Base-by-base conservation (phyloP, 64 coral and sea anemone species). In the Montipora capricornis region DNA sequence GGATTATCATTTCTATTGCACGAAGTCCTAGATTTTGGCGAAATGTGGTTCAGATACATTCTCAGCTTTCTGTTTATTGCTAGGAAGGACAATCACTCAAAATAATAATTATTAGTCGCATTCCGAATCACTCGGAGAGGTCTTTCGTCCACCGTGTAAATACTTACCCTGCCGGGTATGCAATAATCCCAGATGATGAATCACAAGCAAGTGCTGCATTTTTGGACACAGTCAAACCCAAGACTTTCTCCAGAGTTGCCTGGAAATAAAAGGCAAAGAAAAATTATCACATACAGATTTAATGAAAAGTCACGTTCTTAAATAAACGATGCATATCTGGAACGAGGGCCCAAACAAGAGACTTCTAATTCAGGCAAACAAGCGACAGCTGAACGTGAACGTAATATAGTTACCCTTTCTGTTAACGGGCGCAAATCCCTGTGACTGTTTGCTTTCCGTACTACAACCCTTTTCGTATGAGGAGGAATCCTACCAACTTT, bases 151-250 rank as follows among this genome's bases (percentile, higher is more conserved):
- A 3, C 6, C 20, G 68, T 0, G 15, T 16, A 24, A 5, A n/a
- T 55, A 88, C 98, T 92, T 92, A 99, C 98, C 98, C 98, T 5
- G 98, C 98, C 3, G 98, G 95, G 75, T 94, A 99, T 1, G 98
- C 98, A 24, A 96, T 86, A 15, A 96, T 48, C 75, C 98, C 98
- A 70, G 74, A 89, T 29, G 92, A 78, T 0, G 98, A 95, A 76
- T 96, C 94, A 58, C 98, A 99, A 2, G 98, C 89, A 15, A 99
- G 75, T 12, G 84, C 82, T 0, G 98, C 92, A 92, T 96, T 99
- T 74, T 89, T 91, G 15, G 92, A 89, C 1, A 91, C 76, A 20
- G 95, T 99, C 48, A 99, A 45, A 24, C 98, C 98, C 68, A 99
- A 90, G 47, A 99, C 98, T 90, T 99, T 99, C 49, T 95, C 95